Evolutionary conservation across 2,113 vertebrate species (phyloP).

Genomic region (Fulica atra): DNA sequence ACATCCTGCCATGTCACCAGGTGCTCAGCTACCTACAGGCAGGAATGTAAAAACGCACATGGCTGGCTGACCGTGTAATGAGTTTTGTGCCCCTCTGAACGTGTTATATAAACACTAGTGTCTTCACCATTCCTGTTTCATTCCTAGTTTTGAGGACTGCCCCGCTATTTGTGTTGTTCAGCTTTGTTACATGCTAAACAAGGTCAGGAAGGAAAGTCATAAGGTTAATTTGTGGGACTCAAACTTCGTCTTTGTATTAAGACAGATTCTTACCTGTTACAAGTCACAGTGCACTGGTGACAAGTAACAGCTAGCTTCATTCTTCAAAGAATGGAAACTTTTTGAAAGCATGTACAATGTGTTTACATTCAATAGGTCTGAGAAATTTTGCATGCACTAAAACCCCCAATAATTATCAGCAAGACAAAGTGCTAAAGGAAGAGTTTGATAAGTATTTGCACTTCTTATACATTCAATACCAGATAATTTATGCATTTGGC

Average conservation of each 20-base stretch:
- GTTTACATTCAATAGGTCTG: neutral
- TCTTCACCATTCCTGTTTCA: too few species aligned
- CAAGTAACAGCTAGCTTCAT: neutral
- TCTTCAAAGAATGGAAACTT: neutral
- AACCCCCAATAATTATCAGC: neutral
- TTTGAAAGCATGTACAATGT: neutral
- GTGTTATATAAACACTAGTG: neutral
- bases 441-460: neutral
- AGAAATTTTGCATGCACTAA: neutral
- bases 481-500: neutral
- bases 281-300: neutral
- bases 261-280: neutral
- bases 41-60: slow-evolving; percentile 44
- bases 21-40: slow-evolving; percentile 66
- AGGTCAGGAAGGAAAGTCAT: neutral
- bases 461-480: neutral
- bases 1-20: slow-evolving; percentile 36
- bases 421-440: neutral
- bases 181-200: neutral
- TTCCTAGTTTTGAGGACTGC: too few species aligned
- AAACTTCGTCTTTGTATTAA: neutral
- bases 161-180: neutral
- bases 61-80: slow-evolving; percentile 59
- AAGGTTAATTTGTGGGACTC: neutral
- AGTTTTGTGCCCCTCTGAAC: slow-evolving; percentile 62